Evolutionary conservation across 1,140 invertebrate genomes (phyloP).

Genomic region (Macrosteles quadrilineatus): DNA sequence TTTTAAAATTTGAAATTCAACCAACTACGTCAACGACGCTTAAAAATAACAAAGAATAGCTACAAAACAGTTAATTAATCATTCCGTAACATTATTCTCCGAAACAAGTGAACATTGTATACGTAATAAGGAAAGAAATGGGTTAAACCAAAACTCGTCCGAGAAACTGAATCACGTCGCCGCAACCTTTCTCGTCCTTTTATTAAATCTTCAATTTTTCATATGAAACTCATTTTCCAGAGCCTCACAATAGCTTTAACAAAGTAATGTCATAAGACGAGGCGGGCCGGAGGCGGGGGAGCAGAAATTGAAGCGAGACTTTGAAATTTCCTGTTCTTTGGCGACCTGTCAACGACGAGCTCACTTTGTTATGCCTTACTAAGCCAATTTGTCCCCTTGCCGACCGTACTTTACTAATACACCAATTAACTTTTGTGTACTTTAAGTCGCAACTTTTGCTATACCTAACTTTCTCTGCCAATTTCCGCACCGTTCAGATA

Average conservation of each 20-base stretch:
- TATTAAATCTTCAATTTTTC: conserved; percentile 23
- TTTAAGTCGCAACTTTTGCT: neutral
- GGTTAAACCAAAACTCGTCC: too few species aligned
- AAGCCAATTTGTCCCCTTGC: neutral
- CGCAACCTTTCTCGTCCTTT: conserved; percentile 2
- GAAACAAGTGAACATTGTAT: too few species aligned
- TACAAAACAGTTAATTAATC: too few species aligned
- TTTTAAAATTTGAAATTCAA: too few species aligned
- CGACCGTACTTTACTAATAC: conserved; percentile 6
- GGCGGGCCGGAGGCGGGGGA: neutral
- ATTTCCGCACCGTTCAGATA: neutral
- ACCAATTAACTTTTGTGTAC: conserved; percentile 9
- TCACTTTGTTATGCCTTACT: conserved; percentile 20
- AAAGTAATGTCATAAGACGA: conserved; percentile 10
- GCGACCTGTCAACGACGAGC: neutral
- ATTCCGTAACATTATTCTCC: too few species aligned
- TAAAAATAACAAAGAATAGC: too few species aligned
- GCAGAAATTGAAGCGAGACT: conserved; percentile 23
- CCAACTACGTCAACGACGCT: too few species aligned
- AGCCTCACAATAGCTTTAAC: neutral
- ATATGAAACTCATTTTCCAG: conserved; percentile 12
- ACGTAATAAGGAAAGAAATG: too few species aligned
- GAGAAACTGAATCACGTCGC: too few species aligned
- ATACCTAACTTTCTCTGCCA: neutral
- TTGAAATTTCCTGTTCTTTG: conserved; percentile 23